A percentile compares a stretch with the other conserved stretches of the same genome.
phyloP scores from a whole-genome alignment of 2,113 vertebrate genomes.

The Ovis canadensis region DNA sequence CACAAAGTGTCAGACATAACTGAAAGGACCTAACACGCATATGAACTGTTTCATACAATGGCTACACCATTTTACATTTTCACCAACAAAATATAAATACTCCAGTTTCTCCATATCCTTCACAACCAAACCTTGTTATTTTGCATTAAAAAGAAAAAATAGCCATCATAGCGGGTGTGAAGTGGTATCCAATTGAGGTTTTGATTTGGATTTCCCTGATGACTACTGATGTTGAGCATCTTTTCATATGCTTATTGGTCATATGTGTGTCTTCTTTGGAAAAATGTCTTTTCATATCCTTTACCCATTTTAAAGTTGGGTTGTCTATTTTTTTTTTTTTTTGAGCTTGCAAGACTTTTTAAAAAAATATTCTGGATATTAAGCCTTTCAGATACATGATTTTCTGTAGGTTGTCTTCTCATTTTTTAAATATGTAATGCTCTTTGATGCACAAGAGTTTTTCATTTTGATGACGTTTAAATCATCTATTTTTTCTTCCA shows the following conservation, averaged over 20 bases:
- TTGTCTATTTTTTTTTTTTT: not conserved
- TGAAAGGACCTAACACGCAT: not conserved
- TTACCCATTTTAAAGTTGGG: not conserved
- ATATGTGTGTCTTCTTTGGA: not conserved
- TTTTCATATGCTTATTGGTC: not conserved
- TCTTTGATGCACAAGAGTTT: not conserved
- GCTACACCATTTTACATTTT: not conserved
- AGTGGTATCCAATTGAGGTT: not conserved
- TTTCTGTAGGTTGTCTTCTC: not conserved
- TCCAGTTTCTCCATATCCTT: not conserved
- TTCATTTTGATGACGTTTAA: not conserved
- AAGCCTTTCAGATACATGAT: not conserved
- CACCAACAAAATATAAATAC: not conserved
- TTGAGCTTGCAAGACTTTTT: not conserved
- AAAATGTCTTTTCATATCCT: not conserved
- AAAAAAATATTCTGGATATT: not conserved
- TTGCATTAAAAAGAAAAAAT: not conserved
- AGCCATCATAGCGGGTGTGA: not conserved
- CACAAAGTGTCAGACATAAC: not conserved
- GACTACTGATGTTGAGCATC: not conserved
- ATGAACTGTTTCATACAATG: not conserved
- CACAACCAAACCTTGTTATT: not conserved
- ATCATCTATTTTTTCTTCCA: not conserved
- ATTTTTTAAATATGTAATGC: not conserved
- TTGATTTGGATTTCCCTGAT: not conserved